Evolutionary conservation across 2,113 vertebrate genomes (phyloP).

Genomic region (Propithecus coquereli): DNA sequence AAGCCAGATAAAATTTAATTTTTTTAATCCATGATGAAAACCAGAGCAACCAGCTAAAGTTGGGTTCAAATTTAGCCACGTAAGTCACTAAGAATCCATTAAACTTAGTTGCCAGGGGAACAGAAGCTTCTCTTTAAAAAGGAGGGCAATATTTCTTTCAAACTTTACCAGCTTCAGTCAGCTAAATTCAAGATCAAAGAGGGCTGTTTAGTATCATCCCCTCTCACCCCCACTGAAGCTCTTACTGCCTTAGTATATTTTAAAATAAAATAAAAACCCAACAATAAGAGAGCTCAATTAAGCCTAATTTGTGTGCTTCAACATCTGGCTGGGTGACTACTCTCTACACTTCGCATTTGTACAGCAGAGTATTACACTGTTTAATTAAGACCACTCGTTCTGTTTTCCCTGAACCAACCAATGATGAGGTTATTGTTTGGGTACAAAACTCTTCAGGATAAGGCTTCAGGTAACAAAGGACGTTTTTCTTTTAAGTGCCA

Average conservation of each 20-base stretch:
- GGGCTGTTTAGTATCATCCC: neutral
- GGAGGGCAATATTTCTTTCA: neutral
- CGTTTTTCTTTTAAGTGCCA: neutral
- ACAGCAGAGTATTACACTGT: neutral
- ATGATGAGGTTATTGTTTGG: neutral
- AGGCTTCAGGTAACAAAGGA: neutral
- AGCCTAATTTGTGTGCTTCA: conserved; percentile 49
- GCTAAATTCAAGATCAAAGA: conserved; percentile 33
- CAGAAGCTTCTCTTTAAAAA: neutral
- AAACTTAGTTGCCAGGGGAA: neutral
- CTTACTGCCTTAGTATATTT: conserved; percentile 31
- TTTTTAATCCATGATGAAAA: neutral
- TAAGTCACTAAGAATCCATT: neutral
- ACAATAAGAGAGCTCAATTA: conserved; percentile 50
- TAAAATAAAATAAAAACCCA: conserved; percentile 55
- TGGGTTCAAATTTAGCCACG: neutral
- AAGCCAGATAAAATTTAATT: neutral
- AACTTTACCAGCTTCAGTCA: neutral
- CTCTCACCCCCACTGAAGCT: neutral
- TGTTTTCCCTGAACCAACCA: neutral
- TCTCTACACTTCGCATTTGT: neutral
- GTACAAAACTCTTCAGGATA: neutral
- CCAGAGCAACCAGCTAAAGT: neutral
- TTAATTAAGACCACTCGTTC: conserved; percentile 15
- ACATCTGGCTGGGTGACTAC: conserved; percentile 1